Evolutionary conservation across 2,797 vertebrate genomes (phyloP).

Genomic region (Cetoscarus ocellatus): DNA sequence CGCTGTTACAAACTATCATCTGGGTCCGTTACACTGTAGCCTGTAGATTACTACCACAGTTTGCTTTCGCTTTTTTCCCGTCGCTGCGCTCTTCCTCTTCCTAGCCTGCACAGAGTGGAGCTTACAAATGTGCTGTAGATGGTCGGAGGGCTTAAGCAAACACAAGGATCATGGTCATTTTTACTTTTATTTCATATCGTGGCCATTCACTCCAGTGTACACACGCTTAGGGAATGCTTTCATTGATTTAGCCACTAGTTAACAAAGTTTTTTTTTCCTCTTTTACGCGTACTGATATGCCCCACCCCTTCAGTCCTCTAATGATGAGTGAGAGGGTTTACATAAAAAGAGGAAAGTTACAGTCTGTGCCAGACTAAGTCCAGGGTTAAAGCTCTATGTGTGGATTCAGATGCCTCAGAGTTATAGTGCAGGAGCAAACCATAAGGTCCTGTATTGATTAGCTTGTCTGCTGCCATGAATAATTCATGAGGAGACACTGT

Average conservation of each 20-base stretch:
- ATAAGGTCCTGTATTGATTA: slow-evolving; percentile 32
- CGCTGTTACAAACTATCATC: slow-evolving; percentile 20
- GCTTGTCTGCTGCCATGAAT: slow-evolving; percentile 43
- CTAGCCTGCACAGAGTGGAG: slow-evolving; percentile 25
- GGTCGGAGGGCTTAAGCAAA: slow-evolving; percentile 12
- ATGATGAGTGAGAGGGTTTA: slow-evolving; percentile 66
- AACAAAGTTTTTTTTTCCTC: slow-evolving; percentile 73
- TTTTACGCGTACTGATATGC: slow-evolving; percentile 78
- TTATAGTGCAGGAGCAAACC: neutral
- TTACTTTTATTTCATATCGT: slow-evolving; percentile 15
- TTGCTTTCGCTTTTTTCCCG: slow-evolving; percentile 47
- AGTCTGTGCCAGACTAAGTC: neutral
- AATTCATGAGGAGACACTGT: slow-evolving; percentile 42
- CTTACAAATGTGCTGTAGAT: slow-evolving; percentile 32
- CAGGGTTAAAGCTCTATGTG: neutral
- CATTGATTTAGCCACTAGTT: slow-evolving; percentile 68
- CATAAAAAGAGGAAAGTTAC: slow-evolving; percentile 58
- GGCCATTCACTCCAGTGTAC: neutral
- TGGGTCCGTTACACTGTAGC: slow-evolving; percentile 38
- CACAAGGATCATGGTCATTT: neutral
- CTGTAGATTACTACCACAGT: slow-evolving; percentile 39
- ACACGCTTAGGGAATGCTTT: slow-evolving; percentile 17
- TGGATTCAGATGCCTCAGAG: neutral
- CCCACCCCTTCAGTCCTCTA: slow-evolving; percentile 80
- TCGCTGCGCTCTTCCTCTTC: slow-evolving; percentile 53